Evolutionary conservation across 2,797 vertebrate species (phyloP).

Genomic region (Rousettus madagascariensis): DNA sequence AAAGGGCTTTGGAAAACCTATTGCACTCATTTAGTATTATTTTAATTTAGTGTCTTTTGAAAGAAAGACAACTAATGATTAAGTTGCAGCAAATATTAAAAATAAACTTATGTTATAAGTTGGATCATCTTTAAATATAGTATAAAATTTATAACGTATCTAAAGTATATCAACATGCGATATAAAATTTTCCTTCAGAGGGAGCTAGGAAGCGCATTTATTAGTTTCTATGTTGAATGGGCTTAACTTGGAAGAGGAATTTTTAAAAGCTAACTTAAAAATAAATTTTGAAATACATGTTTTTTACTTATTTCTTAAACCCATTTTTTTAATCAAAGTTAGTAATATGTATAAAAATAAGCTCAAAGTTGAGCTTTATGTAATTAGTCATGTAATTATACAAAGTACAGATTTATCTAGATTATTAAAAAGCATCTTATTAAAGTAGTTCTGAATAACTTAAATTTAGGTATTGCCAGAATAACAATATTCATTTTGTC

Average conservation of each 20-base stretch:
- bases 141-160: not conserved
- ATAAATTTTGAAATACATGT: conserved; percentile 25
- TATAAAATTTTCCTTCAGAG: not conserved
- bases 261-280: conserved; percentile 41
- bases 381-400: conserved; percentile 23
- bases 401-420: not conserved
- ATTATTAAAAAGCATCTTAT: conserved; percentile 43
- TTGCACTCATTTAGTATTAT: conserved; percentile 1
- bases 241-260: conserved; percentile 29
- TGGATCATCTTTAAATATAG: not conserved
- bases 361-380: not conserved
- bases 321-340: not conserved
- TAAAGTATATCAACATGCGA: not conserved
- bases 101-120: not conserved
- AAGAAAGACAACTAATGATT: not conserved
- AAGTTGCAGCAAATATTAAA: conserved; percentile 4
- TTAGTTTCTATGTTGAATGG: not conserved
- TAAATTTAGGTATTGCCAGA: conserved; percentile 16
- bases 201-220: not conserved
- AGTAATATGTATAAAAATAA: conserved; percentile 16
- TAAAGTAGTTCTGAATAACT: conserved; percentile 26
- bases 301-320: conserved; percentile 39
- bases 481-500: conserved; percentile 47
- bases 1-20: conserved; percentile 40
- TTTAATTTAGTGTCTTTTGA: conserved; percentile 55